Evolutionary conservation across 2,797 vertebrate genomes (phyloP), one percentile per base, ranked within the genome.

Genomic region (Bryconaethiops microstoma): DNA sequence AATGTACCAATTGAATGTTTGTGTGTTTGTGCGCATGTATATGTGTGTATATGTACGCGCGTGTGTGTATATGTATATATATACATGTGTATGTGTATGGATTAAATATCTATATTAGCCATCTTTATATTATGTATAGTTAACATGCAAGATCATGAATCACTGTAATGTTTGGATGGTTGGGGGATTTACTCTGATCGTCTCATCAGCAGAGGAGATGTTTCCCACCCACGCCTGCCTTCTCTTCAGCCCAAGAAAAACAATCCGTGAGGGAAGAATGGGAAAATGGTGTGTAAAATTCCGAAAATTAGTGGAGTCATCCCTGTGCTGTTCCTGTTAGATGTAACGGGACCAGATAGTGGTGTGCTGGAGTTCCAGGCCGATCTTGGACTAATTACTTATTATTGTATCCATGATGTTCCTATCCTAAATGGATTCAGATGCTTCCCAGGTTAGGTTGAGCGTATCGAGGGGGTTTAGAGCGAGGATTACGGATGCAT

Each of bases 381-480:
- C 77, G 73, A 79, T 73, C 69, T 45, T 21, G 57, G 17, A 16
- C 42, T 73, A 79, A 79, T 73, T 79, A 72, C 45, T 48, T 8
- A 8, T 48, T 35, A 4, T 7, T 21, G 42, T 23, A 40, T 50
- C 72, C 63, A 73, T 64, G 69, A 73, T 69, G 17, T 63, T 48
- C 69, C 23, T 16, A 45, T 42, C 42, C 5, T 25, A 42, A 62
- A 71, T 71, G 54, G 67, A 70, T 19, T 63, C 77, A 72, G 68
- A 79, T 55, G 21, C 35, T 72, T 16, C 57, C 14, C 25, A 4
- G n/a, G 23, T 40, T 74, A 19, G 9, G 23, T 59, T n/a, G 35
- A 42, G 42, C 71, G 59, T 60, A 23, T 59, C 40, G 35, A 4
- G n/a, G 16, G n/a, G 40, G 48, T 48, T 42, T 55, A 57, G 57